Conservation (phyloP, 2,888 invertebrate species). For the Pseudococcus jackbeardsleyi region DNA sequence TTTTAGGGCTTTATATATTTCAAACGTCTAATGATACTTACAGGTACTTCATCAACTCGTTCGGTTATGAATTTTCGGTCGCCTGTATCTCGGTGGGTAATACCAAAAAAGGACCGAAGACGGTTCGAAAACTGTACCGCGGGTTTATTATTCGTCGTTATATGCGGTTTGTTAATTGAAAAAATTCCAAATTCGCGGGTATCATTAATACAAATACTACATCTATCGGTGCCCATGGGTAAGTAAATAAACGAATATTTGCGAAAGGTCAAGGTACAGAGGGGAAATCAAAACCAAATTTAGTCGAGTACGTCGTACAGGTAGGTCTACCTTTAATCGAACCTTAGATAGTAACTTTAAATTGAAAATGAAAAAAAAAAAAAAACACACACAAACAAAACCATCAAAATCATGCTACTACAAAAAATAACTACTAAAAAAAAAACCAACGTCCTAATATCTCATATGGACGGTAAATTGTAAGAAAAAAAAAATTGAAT, state of each 20-base stretch:
- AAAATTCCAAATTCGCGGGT: neutral
- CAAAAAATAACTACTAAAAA: neutral
- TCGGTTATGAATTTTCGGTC: conserved; percentile 25
- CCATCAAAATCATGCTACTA: neutral
- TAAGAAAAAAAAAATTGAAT: conserved; percentile 3
- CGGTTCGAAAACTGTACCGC: neutral
- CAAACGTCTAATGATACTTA: conserved; percentile 44
- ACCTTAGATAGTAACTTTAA: neutral
- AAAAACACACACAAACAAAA: conserved; percentile 23
- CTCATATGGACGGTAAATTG: neutral
- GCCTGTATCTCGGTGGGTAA: neutral
- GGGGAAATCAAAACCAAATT: neutral
- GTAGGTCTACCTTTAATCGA: neutral
- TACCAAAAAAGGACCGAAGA: conserved; percentile 7
- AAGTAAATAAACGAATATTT: too few relatives aligned
- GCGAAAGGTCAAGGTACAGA: neutral
- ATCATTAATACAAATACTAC: neutral
- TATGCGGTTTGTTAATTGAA: neutral
- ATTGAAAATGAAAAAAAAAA: neutral
- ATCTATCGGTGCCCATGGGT: too few relatives aligned
- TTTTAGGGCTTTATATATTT: conserved; percentile 32
- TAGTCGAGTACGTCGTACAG: neutral
- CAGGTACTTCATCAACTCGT: conserved; percentile 46
- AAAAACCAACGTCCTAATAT: neutral
- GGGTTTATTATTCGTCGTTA: neutral